Evolutionary conservation across 64 coral and sea anemone species (phyloP).

Genomic region (Actinia equina): DNA sequence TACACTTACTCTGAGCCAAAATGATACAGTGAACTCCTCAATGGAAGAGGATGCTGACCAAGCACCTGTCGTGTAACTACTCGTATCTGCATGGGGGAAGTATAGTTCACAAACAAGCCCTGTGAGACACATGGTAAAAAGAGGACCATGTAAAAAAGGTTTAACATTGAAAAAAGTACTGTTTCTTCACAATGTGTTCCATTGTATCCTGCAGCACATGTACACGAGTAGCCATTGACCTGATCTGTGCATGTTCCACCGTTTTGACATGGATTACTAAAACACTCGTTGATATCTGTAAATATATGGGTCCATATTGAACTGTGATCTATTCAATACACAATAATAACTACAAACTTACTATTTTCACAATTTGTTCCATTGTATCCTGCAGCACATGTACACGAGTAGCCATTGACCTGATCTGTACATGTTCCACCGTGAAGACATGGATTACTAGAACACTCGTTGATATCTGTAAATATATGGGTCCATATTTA

Average conservation of each 20-base stretch:
- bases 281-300: neutral
- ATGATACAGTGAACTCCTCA: no score
- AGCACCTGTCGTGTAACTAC: no score
- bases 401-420: slow-evolving; percentile 1
- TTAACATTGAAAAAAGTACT: no score
- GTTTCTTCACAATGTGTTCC: neutral
- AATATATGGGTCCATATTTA: no score
- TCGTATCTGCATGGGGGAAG: no score
- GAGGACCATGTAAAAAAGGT: no score
- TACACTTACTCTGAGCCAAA: neutral
- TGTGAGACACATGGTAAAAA: no score
- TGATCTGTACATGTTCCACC: neutral
- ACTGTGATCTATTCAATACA: no score
- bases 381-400: slow-evolving; percentile 6
- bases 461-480: neutral
- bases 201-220: neutral
- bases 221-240: neutral
- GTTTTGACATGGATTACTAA: neutral
- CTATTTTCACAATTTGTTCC: neutral
- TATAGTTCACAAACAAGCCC: no score
- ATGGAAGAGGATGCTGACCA: no score
- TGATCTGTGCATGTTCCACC: neutral
- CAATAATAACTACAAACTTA: no score
- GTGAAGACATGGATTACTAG: neutral
- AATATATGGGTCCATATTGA: no score